Conservation (phyloP, 2,888 invertebrate genomes). For the Eutolmus rufibarbis region DNA sequence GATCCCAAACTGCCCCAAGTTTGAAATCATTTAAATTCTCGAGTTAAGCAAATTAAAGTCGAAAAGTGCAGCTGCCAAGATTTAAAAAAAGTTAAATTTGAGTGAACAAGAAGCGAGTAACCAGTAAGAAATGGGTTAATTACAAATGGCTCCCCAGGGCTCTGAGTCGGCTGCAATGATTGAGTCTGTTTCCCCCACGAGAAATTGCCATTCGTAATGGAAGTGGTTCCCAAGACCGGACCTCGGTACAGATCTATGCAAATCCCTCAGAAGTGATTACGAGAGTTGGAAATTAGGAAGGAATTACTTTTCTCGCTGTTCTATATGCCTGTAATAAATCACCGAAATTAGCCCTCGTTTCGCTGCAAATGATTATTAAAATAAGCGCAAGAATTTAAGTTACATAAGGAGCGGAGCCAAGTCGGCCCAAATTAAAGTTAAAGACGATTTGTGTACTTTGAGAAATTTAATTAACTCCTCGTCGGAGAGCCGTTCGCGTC, state of each 20-base stretch:
- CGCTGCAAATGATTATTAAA: conserved; percentile 9
- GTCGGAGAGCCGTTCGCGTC: neutral
- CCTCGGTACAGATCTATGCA: conserved; percentile 22
- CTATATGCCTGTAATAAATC: conserved; percentile 9
- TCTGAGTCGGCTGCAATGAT: conserved; percentile 4
- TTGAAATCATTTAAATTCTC: neutral
- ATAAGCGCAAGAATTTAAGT: neutral
- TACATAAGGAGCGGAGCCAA: neutral
- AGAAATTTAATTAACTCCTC: conserved; percentile 12
- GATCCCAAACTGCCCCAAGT: neutral
- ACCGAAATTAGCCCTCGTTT: conserved; percentile 11
- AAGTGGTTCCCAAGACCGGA: conserved; percentile 14
- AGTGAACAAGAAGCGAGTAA: conserved; percentile 1
- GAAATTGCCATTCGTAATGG: conserved; percentile 20
- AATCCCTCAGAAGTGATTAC: neutral
- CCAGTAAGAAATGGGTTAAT: conserved; percentile 32
- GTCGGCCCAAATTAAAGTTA: neutral
- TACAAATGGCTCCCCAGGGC: conserved; percentile 22
- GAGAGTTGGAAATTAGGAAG: conserved; percentile 8
- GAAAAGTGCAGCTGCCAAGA: conserved; percentile 4
- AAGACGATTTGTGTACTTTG: neutral
- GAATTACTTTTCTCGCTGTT: conserved; percentile 4
- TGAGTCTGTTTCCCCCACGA: neutral
- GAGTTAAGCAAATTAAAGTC: conserved; percentile 20
- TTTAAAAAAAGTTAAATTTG: conserved; percentile 20